Percentiles rank a stretch among this genome's conserved stretches.
Conservation (phyloP, 2,888 invertebrate species). For the Microctonus brassicae region DNA sequence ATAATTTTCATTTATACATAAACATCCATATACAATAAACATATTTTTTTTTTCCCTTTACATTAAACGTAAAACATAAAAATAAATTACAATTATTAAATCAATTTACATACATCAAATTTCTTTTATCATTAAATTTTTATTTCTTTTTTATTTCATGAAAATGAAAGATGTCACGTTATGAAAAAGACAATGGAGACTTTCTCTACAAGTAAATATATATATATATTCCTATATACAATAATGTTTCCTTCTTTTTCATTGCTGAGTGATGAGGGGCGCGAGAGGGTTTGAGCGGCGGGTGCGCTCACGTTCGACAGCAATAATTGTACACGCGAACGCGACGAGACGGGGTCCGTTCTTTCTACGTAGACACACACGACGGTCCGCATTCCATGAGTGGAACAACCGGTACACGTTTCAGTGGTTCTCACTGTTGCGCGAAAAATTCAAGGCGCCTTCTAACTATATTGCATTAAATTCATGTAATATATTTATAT, state of each 20-base stretch:
- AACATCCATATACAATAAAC: too few relatives aligned
- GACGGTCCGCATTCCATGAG: constrained; percentile 68
- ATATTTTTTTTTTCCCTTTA: not conserved
- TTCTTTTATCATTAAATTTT: not conserved
- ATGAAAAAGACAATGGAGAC: constrained; percentile 9
- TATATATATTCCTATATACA: too few relatives aligned
- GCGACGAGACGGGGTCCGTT: constrained; percentile 36
- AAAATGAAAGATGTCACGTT: constrained; percentile 11
- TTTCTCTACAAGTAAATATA: constrained; percentile 4
- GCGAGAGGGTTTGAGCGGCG: constrained; percentile 21
- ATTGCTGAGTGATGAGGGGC: not conserved
- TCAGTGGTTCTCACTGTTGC: constrained; percentile 64
- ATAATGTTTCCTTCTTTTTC: not conserved
- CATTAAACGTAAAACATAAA: not conserved
- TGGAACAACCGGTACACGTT: constrained; percentile 69
- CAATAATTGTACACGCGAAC: constrained; percentile 34
- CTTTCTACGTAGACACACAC: constrained; percentile 49
- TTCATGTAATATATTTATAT: too few relatives aligned
- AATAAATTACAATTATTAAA: constrained; percentile 15
- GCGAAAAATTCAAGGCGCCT: constrained; percentile 27
- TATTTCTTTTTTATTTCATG: not conserved
- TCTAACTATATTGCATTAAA: constrained; percentile 8
- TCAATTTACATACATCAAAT: not conserved
- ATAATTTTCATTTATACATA: constrained; percentile 8
- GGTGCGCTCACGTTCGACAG: constrained; percentile 40